phyloP scores from a whole-genome alignment of 1,140 invertebrate species.

The Halesus radiatus region DNA sequence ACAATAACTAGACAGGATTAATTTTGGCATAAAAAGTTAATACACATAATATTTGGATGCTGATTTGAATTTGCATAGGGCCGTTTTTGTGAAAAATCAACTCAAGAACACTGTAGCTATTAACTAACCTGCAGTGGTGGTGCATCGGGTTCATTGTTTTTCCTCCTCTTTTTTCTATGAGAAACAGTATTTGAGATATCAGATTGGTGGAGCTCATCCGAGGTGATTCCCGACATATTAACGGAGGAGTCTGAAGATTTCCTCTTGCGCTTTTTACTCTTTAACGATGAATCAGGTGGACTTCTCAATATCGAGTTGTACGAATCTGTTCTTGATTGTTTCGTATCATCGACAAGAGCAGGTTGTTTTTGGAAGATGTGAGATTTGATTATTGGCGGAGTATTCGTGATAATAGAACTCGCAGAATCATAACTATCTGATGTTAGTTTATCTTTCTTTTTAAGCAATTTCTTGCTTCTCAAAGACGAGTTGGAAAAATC shows the following conservation, averaged over 20 bases:
- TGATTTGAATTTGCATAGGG: too few species aligned
- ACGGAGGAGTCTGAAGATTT: conserved; percentile 16
- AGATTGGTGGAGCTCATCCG: conserved; percentile 4
- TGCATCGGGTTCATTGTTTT: neutral
- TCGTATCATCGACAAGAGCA: too few species aligned
- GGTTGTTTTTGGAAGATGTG: too few species aligned
- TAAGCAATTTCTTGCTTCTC: neutral
- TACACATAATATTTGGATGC: too few species aligned
- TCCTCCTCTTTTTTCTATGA: neutral
- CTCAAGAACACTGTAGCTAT: too few species aligned
- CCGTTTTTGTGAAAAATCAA: too few species aligned
- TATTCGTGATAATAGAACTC: neutral
- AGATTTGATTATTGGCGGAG: too few species aligned
- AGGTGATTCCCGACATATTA: neutral
- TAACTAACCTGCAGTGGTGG: neutral
- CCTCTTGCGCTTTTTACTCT: conserved; percentile 28
- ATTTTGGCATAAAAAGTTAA: too few species aligned
- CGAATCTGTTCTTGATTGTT: too few species aligned
- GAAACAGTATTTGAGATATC: neutral
- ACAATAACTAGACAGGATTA: too few species aligned
- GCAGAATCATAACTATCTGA: neutral
- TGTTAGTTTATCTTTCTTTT: neutral
- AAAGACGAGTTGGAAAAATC: neutral
- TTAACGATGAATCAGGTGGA: neutral
- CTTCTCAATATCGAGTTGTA: too few species aligned